These are phyloP conservation scores for Kuschelorhynchus macadamiae DNA, from an alignment of 2,888 invertebrate genomes.

Conservation along the genomic window DNA sequence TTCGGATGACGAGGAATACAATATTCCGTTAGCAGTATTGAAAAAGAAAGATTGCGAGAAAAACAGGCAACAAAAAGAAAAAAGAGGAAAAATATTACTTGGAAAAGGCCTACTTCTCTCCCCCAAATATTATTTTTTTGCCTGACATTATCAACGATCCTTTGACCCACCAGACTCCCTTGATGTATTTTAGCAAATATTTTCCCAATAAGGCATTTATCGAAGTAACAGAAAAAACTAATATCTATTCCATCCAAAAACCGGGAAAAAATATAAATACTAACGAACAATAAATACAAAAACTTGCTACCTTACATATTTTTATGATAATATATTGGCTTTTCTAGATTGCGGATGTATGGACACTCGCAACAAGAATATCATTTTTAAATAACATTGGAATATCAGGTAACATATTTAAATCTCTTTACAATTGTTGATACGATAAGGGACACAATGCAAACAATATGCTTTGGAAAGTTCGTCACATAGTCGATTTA, in stretches of 20 bases:
- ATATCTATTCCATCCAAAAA: constrained; percentile 46
- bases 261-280: constrained; percentile 32
- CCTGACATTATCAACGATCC: too few species aligned
- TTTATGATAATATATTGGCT: constrained; percentile 47
- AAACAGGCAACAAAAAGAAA: constrained; percentile 18
- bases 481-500: constrained; percentile 35
- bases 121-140: too few species aligned
- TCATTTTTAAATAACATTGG: neutral
- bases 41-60: neutral
- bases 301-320: constrained; percentile 47
- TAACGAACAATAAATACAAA: constrained; percentile 40
- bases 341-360: constrained; percentile 30
- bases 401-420: constrained; percentile 42
- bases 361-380: constrained; percentile 47
- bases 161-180: constrained; percentile 20
- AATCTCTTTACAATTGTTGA: constrained; percentile 42
- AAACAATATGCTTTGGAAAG: constrained; percentile 48
- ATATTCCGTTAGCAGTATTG: constrained; percentile 28
- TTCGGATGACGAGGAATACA: constrained; percentile 17
- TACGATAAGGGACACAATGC: constrained; percentile 32
- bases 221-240: constrained; percentile 42
- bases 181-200: constrained; percentile 45
- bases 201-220: constrained; percentile 36
- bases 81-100: constrained; percentile 5
- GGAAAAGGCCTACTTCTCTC: too few species aligned